Percentiles rank a stretch among this genome's conserved stretches.
Conservation (phyloP, 92 coral and sea anemone genomes). For the Siderastrea siderea region DNA sequence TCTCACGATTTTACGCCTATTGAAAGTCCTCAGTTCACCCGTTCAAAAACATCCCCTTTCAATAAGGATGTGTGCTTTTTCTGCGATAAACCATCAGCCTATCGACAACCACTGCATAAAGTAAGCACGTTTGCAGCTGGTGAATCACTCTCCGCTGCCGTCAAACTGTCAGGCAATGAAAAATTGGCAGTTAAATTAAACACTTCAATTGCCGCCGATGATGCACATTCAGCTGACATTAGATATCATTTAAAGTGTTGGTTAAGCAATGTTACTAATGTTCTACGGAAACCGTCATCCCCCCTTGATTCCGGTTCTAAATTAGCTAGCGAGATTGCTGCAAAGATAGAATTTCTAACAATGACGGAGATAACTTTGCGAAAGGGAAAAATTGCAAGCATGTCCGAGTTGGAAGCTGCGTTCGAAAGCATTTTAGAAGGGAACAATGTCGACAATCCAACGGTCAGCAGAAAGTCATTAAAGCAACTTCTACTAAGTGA, state of each 20-base stretch:
- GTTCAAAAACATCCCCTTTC: neutral
- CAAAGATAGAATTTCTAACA: neutral
- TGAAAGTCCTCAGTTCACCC: neutral
- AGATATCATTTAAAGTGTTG: slow-evolving; percentile 47
- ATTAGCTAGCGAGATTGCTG: neutral
- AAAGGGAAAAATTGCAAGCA: slow-evolving; percentile 27
- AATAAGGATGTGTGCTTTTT: neutral
- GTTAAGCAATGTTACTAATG: slow-evolving; percentile 57
- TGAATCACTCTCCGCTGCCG: slow-evolving; percentile 62
- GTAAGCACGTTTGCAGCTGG: slow-evolving; percentile 61
- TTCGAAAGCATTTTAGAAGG: slow-evolving; percentile 58
- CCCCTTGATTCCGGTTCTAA: neutral
- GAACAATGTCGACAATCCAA: slow-evolving; percentile 65
- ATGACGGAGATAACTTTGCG: slow-evolving; percentile 11
- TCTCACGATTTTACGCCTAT: neutral
- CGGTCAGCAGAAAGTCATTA: slow-evolving; percentile 20
- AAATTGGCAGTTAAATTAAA: slow-evolving; percentile 59
- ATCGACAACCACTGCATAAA: slow-evolving; percentile 42
- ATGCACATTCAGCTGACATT: slow-evolving; percentile 66
- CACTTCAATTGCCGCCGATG: slow-evolving; percentile 52
- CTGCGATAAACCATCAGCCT: no score
- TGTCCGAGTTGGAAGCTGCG: slow-evolving; percentile 54
- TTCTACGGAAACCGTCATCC: slow-evolving; percentile 31
- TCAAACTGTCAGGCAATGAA: slow-evolving; percentile 42
- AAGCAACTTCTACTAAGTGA: slow-evolving; percentile 77